Conservation (phyloP, 2,113 vertebrate species). For the Silurus meridionalis region DNA sequence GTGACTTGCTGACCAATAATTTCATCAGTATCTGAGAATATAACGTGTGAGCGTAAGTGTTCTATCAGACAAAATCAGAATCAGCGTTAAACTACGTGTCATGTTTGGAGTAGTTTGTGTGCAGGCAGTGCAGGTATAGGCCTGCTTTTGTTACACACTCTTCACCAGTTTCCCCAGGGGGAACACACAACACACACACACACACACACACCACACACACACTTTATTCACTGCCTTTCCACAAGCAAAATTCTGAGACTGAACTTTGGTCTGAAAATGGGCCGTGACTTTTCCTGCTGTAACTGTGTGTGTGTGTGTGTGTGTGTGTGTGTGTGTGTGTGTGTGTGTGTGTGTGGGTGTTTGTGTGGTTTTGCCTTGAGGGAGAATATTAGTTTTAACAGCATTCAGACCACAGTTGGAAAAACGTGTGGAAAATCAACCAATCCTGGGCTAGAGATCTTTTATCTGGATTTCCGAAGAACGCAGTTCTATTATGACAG, state of each 20-base stretch:
- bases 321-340: too few relatives aligned
- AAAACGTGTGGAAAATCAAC: not conserved
- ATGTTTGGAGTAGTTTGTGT: not conserved
- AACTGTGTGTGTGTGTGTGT: not conserved
- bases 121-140: slow-evolving; percentile 9
- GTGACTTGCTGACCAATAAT: not conserved
- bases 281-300: not conserved
- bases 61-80: not conserved
- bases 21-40: not conserved
- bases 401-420: not conserved
- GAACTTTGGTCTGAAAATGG: not conserved
- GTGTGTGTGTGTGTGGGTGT: not conserved
- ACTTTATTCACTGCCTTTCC: not conserved
- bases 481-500: not conserved
- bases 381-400: slow-evolving; percentile 8
- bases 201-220: too few relatives aligned
- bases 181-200: not conserved
- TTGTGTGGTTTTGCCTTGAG: not conserved
- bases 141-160: not conserved
- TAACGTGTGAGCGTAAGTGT: not conserved
- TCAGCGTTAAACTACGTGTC: not conserved
- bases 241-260: not conserved
- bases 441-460: not conserved
- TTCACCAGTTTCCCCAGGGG: not conserved
- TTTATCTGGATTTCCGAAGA: not conserved